These are phyloP conservation scores for Liasis olivaceus DNA, from an alignment of 2,797 vertebrate species.

Conservation along the genomic window DNA sequence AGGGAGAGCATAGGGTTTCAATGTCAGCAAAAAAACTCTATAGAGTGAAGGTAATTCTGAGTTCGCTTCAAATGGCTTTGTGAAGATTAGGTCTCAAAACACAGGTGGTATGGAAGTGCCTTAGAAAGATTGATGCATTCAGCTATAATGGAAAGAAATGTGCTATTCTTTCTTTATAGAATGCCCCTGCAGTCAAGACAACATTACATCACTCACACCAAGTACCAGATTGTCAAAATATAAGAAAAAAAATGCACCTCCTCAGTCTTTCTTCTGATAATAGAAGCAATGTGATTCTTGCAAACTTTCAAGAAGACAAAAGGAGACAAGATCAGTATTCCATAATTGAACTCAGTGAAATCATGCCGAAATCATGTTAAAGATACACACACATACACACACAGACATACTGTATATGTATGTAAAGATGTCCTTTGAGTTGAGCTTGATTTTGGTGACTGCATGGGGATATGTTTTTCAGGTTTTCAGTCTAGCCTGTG, in stretches of 20 bases:
- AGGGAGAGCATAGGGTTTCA: background rate
- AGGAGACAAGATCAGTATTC: background rate
- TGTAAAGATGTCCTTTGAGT: background rate
- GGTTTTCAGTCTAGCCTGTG: background rate
- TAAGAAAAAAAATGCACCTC: background rate
- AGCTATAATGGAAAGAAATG: background rate
- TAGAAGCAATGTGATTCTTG: background rate
- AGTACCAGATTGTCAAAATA: background rate
- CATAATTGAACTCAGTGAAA: background rate
- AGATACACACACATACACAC: too few species aligned
- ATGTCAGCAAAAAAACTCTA: background rate
- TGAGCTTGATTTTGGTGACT: background rate
- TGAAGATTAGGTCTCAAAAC: background rate
- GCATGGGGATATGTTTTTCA: background rate
- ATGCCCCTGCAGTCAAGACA: background rate
- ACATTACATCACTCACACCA: background rate
- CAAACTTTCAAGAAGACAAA: background rate
- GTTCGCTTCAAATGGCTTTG: background rate
- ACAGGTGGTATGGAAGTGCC: background rate
- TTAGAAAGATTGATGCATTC: background rate
- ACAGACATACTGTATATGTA: too few species aligned
- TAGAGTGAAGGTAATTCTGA: background rate
- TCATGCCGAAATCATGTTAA: background rate
- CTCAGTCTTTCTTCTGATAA: background rate
- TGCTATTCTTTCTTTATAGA: background rate